A percentile compares a stretch with the other conserved stretches of the same genome.
phyloP scores from a whole-genome alignment of 2,797 vertebrate genomes.

The Xenopus petersii region DNA sequence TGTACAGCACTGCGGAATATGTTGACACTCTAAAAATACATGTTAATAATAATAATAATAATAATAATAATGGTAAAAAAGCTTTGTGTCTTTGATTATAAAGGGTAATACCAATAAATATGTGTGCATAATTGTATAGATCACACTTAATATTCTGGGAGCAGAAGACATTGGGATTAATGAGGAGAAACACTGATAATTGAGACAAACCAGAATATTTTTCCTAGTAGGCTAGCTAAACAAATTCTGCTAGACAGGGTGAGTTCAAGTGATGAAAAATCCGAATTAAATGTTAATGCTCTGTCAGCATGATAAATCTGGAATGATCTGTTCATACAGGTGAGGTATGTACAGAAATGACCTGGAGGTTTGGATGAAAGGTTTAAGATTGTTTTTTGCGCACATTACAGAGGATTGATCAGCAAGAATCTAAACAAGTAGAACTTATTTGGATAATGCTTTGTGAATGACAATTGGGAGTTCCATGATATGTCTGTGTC shows the following conservation, averaged over 20 bases:
- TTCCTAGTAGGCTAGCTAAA: slow-evolving; percentile 39
- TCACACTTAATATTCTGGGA: neutral
- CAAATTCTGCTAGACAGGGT: slow-evolving; percentile 40
- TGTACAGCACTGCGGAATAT: too few species aligned
- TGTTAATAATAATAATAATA: too few species aligned
- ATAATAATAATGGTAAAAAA: too few species aligned
- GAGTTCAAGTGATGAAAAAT: slow-evolving; percentile 48
- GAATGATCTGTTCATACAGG: slow-evolving; percentile 43
- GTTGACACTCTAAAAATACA: too few species aligned
- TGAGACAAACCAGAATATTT: neutral
- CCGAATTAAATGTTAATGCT: slow-evolving; percentile 40
- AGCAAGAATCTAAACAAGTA: neutral
- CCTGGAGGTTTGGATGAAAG: slow-evolving; percentile 46
- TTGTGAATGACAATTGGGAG: slow-evolving; percentile 26
- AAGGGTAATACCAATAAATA: too few species aligned
- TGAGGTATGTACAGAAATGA: slow-evolving; percentile 47
- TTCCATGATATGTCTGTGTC: slow-evolving; percentile 10
- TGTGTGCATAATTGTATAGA: too few species aligned
- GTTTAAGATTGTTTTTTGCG: slow-evolving; percentile 17
- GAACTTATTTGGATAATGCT: neutral
- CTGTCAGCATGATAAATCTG: slow-evolving; percentile 49
- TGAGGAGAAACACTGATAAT: neutral
- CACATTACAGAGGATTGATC: slow-evolving; percentile 6
- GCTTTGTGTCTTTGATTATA: too few species aligned
- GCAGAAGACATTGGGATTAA: neutral